Conservation (phyloP, 2,888 invertebrate genomes). For the Nymphalis polychloros region DNA sequence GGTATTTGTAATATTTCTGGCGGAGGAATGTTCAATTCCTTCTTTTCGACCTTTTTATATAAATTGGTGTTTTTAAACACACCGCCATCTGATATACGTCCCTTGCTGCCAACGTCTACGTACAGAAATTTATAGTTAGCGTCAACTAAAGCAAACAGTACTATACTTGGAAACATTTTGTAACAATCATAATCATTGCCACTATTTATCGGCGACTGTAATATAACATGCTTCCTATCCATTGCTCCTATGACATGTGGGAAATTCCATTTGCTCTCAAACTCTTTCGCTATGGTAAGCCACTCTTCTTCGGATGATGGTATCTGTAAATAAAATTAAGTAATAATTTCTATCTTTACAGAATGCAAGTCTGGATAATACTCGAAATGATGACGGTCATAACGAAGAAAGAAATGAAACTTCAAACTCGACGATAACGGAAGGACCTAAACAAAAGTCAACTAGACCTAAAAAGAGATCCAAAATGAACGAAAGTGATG, state of each 20-base stretch:
- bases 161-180: conserved; percentile 39
- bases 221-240: conserved; percentile 38
- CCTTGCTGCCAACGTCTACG: conserved; percentile 40
- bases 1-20: conserved; percentile 38
- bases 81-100: conserved; percentile 38
- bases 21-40: conserved; percentile 34
- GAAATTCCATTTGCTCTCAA: conserved; percentile 33
- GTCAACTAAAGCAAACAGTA: conserved; percentile 38
- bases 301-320: conserved; percentile 35
- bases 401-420: conserved; percentile 31
- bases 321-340: conserved; percentile 37
- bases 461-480: conserved; percentile 33
- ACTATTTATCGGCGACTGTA: conserved; percentile 35
- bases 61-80: conserved; percentile 41
- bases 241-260: conserved; percentile 37
- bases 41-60: conserved; percentile 36
- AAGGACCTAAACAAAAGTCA: conserved; percentile 25
- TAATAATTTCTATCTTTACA: conserved; percentile 25
- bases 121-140: conserved; percentile 40
- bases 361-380: conserved; percentile 22
- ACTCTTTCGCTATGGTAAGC: conserved; percentile 29
- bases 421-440: conserved; percentile 28
- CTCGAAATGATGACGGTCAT: conserved; percentile 32
- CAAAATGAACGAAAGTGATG: conserved; percentile 32
- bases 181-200: conserved; percentile 35